Conservation (phyloP, 2,113 vertebrate species). For the Odocoileus hemionus region DNA sequence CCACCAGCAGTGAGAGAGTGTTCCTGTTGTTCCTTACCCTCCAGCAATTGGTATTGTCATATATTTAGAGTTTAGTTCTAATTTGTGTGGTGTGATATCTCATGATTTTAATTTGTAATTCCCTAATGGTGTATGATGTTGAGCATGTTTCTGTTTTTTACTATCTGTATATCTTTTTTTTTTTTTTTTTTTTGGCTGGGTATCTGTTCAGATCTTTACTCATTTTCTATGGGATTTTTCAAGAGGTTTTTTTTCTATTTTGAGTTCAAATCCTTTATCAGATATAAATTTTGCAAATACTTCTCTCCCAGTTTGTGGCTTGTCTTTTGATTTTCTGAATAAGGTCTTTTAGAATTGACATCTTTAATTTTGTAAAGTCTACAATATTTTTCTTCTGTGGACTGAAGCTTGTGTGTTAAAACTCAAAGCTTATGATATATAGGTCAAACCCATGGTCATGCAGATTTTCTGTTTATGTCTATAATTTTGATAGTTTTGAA, state of each 20-base stretch:
- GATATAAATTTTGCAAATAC: background rate
- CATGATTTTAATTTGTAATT: background rate
- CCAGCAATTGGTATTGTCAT: background rate
- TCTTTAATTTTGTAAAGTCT: background rate
- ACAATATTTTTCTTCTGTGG: background rate
- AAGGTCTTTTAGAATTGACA: background rate
- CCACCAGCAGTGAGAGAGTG: no score
- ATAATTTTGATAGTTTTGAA: background rate
- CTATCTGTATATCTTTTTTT: background rate
- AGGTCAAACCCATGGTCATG: background rate
- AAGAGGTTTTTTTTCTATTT: background rate
- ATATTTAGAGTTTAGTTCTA: background rate
- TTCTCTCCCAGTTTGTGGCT: background rate
- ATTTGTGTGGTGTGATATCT: background rate
- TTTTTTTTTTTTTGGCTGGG: background rate
- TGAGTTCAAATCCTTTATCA: background rate
- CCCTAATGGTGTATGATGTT: background rate
- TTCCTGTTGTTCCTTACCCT: background rate
- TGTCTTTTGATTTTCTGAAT: background rate
- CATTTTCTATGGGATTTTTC: background rate
- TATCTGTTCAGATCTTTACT: background rate
- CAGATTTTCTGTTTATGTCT: background rate
- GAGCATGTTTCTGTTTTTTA: background rate
- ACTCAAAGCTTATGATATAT: background rate
- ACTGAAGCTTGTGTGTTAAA: background rate